Evolutionary conservation across 1,140 invertebrate species (phyloP), one percentile per base, ranked within the genome.

Genomic region (Heliconius melpomene): DNA sequence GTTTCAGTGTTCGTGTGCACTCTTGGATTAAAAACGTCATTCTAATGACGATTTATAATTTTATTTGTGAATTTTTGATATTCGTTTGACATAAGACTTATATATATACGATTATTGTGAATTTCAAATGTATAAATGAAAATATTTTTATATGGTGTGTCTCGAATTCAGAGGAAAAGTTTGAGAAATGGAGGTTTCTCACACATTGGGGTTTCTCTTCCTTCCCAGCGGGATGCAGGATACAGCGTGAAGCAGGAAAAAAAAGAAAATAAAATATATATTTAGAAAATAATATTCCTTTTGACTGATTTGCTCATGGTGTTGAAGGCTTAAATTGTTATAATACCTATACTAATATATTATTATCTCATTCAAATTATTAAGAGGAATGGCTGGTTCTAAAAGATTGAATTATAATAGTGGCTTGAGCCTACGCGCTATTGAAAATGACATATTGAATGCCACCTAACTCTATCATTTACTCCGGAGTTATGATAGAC

Each of bases 1-100:
- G 74, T 77, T 82, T 75, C 77, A 72, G 81, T 84, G 82, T 77
- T 82, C 83, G 86, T 87, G 84, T 87, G 86, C 86, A 87, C 52
- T 72, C 74, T 72, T 72, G 74, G 71, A 73, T 75, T 74, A 70
- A 74, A 20, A 60, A 23, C 60, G 40, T 60, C 54, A n/a, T 66
- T 71, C 74, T 60, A 46, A 75, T 79, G 72, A 23, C 26, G 78
- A 66, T 29, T 78, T 79, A 79, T n/a, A 29, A 60, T 16, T 20
- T 78, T 50, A 54, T 78, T 78, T 50, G 40, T 23, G 54, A 23
- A n/a, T 57, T 60, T 60, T 60, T 60, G 54, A 60, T n/a, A 23
- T 20, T 52, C 6, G 32, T 5, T 20, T 52, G 18, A 52, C 18
- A 52, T 52, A 52, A 52, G 18, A 52, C 50, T 18, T 52, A 2